These are phyloP conservation scores for Pachyuromys duprasi DNA, from an alignment of 2,797 vertebrate species.

Conservation along the genomic window DNA sequence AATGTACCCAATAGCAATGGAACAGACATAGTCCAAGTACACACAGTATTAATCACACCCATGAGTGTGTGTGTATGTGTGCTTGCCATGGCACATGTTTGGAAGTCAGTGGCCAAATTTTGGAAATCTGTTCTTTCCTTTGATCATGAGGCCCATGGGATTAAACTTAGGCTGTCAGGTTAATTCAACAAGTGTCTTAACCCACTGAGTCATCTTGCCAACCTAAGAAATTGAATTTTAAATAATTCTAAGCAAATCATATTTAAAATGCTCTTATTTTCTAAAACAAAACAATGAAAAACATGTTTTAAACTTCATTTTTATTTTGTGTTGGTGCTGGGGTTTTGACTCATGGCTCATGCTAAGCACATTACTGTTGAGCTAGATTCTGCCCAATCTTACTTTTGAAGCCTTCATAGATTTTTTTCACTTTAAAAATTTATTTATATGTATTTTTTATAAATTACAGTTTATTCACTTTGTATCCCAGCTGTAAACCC, in stretches of 20 bases:
- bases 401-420: not conserved
- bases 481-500: too few relatives aligned
- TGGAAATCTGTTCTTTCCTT: not conserved
- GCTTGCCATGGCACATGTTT: not conserved
- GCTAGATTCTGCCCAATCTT: not conserved
- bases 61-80: not conserved
- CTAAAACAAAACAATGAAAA: not conserved
- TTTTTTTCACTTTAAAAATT: not conserved
- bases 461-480: too few relatives aligned
- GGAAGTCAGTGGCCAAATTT: not conserved
- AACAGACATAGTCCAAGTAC: not conserved
- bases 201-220: not conserved
- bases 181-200: not conserved
- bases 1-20: not conserved
- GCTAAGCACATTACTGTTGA: not conserved
- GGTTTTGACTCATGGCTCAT: not conserved
- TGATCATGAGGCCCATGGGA: not conserved
- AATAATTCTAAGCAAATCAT: slow-evolving; percentile 16
- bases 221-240: not conserved
- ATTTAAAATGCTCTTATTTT: not conserved
- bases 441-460: too few relatives aligned
- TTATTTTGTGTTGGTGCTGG: not conserved
- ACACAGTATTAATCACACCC: not conserved
- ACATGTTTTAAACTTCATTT: not conserved
- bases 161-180: not conserved